Evolutionary conservation across 2,797 vertebrate genomes (phyloP).

Genomic region (Tapera naevia): DNA sequence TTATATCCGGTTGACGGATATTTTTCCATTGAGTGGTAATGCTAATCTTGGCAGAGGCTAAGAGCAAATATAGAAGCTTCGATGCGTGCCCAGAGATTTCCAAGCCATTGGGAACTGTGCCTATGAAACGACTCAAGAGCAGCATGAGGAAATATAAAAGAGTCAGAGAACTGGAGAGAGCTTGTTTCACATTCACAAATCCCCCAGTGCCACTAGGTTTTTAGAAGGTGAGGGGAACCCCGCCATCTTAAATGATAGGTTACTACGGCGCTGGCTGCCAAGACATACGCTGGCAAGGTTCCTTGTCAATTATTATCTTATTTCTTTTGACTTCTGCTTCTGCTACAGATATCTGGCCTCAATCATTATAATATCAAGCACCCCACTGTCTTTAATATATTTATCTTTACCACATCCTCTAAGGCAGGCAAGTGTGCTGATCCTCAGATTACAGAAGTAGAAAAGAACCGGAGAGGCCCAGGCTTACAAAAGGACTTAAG

Average conservation of each 20-base stretch:
- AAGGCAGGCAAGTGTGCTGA: not conserved
- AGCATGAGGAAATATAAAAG: constrained; percentile 37
- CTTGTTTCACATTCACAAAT: not conserved
- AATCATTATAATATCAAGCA: not conserved
- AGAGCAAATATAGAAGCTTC: constrained; percentile 59
- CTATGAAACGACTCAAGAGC: constrained; percentile 26
- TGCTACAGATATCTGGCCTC: constrained; percentile 17
- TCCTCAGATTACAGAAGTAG: constrained; percentile 13
- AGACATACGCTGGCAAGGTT: constrained; percentile 6
- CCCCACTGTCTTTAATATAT: not conserved
- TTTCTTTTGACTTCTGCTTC: constrained; percentile 31
- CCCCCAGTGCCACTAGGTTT: not conserved
- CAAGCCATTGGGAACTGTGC: constrained; percentile 47
- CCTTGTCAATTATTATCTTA: not conserved
- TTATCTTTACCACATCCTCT: constrained; percentile 22
- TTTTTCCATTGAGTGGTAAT: constrained; percentile 50
- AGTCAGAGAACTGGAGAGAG: not conserved
- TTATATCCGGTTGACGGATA: constrained; percentile 51
- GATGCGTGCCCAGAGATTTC: constrained; percentile 44
- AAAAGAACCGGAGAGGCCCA: not conserved
- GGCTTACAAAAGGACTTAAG: not conserved
- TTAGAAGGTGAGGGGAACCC: constrained; percentile 26
- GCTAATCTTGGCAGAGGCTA: constrained; percentile 49
- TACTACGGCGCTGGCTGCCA: not conserved
- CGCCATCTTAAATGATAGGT: not conserved